These are phyloP conservation scores for Cepphus grylle DNA, from an alignment of 2,113 vertebrate species.

Conservation along the genomic window DNA sequence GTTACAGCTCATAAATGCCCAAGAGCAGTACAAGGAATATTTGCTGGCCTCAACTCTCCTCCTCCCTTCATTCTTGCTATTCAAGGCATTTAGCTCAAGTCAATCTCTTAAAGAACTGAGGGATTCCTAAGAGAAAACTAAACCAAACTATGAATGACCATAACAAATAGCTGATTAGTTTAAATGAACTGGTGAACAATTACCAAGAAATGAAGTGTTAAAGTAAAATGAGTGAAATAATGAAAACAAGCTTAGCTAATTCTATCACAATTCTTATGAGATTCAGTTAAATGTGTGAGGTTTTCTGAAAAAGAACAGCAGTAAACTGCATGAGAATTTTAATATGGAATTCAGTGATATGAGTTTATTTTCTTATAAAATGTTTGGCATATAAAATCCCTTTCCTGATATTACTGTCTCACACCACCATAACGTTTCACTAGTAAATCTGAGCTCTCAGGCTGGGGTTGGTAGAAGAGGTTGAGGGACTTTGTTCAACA, in stretches of 20 bases:
- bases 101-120: not conserved
- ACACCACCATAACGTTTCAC: not conserved
- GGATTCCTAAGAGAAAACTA: not conserved
- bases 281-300: not conserved
- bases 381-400: not conserved
- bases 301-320: not conserved
- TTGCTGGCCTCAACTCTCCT: not conserved
- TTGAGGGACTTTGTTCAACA: not conserved
- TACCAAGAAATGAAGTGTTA: slow-evolving; percentile 1
- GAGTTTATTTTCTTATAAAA: not conserved
- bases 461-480: not conserved
- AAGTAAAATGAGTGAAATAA: slow-evolving; percentile 6
- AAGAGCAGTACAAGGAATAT: not conserved
- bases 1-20: not conserved
- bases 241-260: not conserved
- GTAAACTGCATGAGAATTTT: not conserved
- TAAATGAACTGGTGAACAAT: not conserved
- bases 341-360: not conserved
- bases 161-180: not conserved
- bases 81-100: not conserved
- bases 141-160: not conserved
- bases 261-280: not conserved
- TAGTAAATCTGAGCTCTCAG: not conserved
- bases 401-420: not conserved
- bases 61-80: not conserved